Conservation (phyloP, 2,113 vertebrate species). For the Salvelinus namaycush region DNA sequence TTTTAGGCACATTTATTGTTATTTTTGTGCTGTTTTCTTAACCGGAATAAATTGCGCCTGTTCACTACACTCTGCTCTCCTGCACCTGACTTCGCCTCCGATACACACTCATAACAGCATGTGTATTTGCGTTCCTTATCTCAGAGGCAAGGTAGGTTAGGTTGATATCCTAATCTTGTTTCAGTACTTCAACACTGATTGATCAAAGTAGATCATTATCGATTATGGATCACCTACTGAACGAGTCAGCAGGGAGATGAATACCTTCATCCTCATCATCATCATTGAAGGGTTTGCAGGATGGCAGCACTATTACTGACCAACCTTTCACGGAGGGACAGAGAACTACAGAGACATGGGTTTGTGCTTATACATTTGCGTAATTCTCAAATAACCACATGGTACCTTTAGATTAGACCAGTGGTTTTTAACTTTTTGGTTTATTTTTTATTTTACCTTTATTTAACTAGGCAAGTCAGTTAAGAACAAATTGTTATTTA, state of each 20-base stretch:
- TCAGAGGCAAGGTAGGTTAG: not conserved
- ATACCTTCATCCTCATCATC: not conserved
- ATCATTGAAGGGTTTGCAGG: not conserved
- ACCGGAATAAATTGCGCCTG: too few species aligned
- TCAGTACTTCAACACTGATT: not conserved
- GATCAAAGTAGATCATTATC: not conserved
- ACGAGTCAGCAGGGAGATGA: not conserved
- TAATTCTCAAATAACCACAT: not conserved
- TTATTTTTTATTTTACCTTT: too few species aligned
- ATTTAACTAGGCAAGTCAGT: too few species aligned
- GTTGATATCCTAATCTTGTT: not conserved
- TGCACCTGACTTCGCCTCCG: too few species aligned
- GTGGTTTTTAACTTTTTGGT: too few species aligned
- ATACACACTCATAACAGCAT: too few species aligned
- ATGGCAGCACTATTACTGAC: not conserved
- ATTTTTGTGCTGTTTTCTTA: too few species aligned
- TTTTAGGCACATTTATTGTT: too few species aligned
- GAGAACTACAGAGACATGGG: not conserved
- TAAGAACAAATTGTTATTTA: too few species aligned
- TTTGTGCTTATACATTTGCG: not conserved
- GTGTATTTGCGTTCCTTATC: not conserved
- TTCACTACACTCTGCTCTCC: too few species aligned
- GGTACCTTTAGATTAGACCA: not conserved
- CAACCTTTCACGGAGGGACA: not conserved
- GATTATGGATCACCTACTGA: not conserved